Conservation (phyloP, 2,797 vertebrate genomes). For the Poeciliopsis turneri region DNA sequence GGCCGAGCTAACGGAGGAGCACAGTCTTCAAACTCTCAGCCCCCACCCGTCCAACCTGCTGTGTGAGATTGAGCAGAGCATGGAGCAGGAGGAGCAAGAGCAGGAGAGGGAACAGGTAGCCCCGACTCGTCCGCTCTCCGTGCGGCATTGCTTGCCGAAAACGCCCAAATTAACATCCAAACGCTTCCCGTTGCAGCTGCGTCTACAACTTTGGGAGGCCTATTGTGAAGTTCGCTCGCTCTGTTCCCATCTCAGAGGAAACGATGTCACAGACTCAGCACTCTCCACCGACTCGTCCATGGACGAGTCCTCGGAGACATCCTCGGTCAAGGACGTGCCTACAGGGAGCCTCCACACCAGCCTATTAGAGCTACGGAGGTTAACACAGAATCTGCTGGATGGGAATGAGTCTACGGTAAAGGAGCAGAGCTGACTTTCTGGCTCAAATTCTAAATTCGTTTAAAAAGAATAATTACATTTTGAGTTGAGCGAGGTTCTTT, state of each 20-base stretch:
- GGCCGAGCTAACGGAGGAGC: constrained; percentile 91
- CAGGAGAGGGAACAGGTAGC: constrained; percentile 96
- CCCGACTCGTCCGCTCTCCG: not conserved
- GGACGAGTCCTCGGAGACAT: constrained; percentile 97
- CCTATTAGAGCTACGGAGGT: constrained; percentile 91
- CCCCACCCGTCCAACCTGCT: constrained; percentile 90
- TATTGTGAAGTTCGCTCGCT: constrained; percentile 94
- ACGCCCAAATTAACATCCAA: not conserved
- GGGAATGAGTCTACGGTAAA: constrained; percentile 92
- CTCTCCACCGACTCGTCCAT: constrained; percentile 96
- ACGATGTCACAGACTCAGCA: constrained; percentile 92
- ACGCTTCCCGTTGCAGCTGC: constrained; percentile 77
- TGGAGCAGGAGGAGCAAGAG: constrained; percentile 98
- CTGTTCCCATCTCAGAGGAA: constrained; percentile 93
- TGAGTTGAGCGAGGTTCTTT: not conserved
- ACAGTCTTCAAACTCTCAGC: constrained; percentile 88
- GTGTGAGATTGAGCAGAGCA: constrained; percentile 98
- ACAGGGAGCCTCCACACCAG: constrained; percentile 90
- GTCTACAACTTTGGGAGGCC: constrained; percentile 95
- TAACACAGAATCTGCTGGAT: constrained; percentile 93
- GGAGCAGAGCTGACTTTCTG: not conserved
- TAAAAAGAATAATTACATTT: not conserved
- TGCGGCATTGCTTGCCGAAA: not conserved
- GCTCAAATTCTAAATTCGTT: not conserved
- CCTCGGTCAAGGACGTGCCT: constrained; percentile 93